These are phyloP conservation scores for Cryptotis parvus DNA, from an alignment of 2,113 vertebrate species.

Conservation along the genomic window DNA sequence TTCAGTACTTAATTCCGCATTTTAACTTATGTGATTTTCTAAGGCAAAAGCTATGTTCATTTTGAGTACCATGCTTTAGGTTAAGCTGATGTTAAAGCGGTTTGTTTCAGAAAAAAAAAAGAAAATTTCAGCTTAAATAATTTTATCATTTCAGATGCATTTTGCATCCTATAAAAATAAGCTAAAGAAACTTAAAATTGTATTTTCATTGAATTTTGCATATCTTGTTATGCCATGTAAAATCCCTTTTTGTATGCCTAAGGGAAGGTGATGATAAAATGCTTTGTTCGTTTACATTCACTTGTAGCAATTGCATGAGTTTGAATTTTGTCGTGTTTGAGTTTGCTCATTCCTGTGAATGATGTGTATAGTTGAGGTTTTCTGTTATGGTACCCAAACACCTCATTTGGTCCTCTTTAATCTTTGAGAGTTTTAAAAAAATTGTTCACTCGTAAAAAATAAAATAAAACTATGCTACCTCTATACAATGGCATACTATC, in stretches of 20 bases:
- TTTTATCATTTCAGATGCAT: slow-evolving; percentile 81
- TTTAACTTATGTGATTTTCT: slow-evolving; percentile 70
- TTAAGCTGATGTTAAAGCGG: slow-evolving; percentile 80
- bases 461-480: too few species aligned
- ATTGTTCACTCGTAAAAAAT: slow-evolving; percentile 56
- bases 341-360: slow-evolving; percentile 80
- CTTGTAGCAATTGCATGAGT: slow-evolving; percentile 75
- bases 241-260: slow-evolving; percentile 75
- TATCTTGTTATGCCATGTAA: slow-evolving; percentile 79
- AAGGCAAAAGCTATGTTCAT: slow-evolving; percentile 81
- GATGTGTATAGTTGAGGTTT: slow-evolving; percentile 79
- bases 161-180: slow-evolving; percentile 73
- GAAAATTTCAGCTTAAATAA: slow-evolving; percentile 79
- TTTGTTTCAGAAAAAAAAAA: slow-evolving; percentile 81
- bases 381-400: slow-evolving; percentile 78
- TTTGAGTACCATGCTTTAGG: slow-evolving; percentile 82
- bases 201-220: slow-evolving; percentile 77
- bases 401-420: slow-evolving; percentile 78
- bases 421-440: slow-evolving; percentile 80
- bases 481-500: too few species aligned
- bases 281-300: slow-evolving; percentile 77
- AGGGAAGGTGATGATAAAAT: slow-evolving; percentile 68
- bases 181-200: slow-evolving; percentile 76
- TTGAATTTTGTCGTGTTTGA: slow-evolving; percentile 82
- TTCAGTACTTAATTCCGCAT: slow-evolving; percentile 71